phyloP scores from a whole-genome alignment of 2,113 vertebrate species.

The Atherinomorus stipes region DNA sequence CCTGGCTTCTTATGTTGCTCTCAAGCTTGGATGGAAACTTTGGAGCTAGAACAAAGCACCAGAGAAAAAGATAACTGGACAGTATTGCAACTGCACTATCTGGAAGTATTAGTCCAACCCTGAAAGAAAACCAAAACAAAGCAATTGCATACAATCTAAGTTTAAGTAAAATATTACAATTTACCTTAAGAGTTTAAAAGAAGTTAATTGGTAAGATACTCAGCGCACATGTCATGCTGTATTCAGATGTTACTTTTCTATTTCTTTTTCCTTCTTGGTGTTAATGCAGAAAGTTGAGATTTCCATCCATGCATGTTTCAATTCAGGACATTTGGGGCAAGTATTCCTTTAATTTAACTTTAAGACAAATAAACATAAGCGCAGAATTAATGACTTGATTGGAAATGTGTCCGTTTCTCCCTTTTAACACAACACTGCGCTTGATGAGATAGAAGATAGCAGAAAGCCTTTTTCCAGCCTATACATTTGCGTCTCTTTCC shows the following conservation, averaged over 20 bases:
- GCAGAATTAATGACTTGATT: constrained; percentile 21
- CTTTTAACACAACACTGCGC: constrained; percentile 56
- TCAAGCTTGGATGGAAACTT: too few species aligned
- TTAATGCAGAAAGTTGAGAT: constrained; percentile 19
- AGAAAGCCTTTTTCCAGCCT: constrained; percentile 69
- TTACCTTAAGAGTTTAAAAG: neutral
- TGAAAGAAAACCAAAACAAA: neutral
- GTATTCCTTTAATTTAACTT: neutral
- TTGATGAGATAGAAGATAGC: constrained; percentile 79
- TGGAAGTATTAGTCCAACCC: neutral
- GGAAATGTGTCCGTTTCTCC: constrained; percentile 49
- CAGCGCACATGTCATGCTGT: neutral
- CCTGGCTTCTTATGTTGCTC: too few species aligned
- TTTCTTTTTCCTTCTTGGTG: neutral
- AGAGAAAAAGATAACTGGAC: too few species aligned
- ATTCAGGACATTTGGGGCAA: neutral
- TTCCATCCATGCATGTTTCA: neutral
- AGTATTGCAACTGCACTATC: neutral
- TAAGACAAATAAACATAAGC: constrained; percentile 9
- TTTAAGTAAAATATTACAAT: neutral
- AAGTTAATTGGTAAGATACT: neutral
- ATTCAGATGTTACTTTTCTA: neutral
- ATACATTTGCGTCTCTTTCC: constrained; percentile 79
- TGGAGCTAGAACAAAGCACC: too few species aligned
- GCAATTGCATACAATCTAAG: neutral